Base-by-base conservation (phyloP, 1,140 invertebrate genomes). In the Drosophila baimaii region DNA sequence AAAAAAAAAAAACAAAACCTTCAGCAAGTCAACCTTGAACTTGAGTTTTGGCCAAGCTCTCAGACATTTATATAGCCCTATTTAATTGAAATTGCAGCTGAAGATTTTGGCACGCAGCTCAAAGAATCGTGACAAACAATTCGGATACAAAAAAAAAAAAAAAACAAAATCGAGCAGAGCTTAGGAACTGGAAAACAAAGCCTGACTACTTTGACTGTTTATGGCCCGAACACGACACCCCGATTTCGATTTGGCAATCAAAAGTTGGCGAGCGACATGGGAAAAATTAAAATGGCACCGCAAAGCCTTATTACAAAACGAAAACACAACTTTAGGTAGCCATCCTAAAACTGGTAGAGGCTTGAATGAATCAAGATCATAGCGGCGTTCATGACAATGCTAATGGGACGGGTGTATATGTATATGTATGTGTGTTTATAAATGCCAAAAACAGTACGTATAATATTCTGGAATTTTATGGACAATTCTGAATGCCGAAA, bases 41-140 rank as follows among this genome's bases (percentile, higher is more conserved):
- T 85, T 85, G 82, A 78, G 49, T 55, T 57, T 51, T 61, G 39
- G 25, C 51, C 49, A 43, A 56, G 41, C 37, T 33, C 44, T 23
- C 62, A 39, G 31, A 70, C 23, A 54, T 44, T 35, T 35, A 29
- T 70, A 29, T 15, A 54, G 23, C 44, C 55, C 43, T 71, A 82
- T 81, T 79, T 82, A 79, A 74, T 82, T 64, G 64, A 55, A 43
- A 74, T 64, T 31, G 27, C 44, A 49, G 57, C 71, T 52, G 31
- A 62, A 75, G 58, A 75, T 66, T 68, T 74, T 86, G 78, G 82
- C 82, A 84, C 82, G 64, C 63, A 70, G 56, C 71, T 43, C 35
- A 29, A 47, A 75, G 58, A 86, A 81, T 85, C 82, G 81, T 86
- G 81, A 86, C 81, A 78, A 86, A 78, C 72, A 70, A 78, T 81